Evolutionary conservation across 2,113 vertebrate species (phyloP), one percentile per base, ranked within the genome.

Genomic region (Cariama cristata): DNA sequence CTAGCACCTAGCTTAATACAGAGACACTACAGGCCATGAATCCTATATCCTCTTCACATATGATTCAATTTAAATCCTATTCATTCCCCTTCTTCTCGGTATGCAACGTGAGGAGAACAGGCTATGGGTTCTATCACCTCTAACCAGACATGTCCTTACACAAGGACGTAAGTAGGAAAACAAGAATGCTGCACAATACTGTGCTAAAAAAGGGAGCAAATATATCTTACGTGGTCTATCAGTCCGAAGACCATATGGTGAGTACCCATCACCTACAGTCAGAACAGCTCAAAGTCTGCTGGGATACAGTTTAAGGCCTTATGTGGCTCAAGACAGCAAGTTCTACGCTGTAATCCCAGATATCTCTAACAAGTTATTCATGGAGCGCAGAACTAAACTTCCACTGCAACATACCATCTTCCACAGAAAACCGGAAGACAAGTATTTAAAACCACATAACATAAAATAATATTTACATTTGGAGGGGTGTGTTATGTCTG

Each of bases 171-270:
- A 52, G 52, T 4, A 22, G 30, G 30, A 76, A 79, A 76, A 53
- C 40, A 94, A 53, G 22, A 91, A 58, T 22, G 9, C 15, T 86
- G 38, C 49, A 64, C 19, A 38, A 23, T 3, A 23, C 2, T 35
- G 28, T 1, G 2, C 20, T 76, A 72, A 55, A 76, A 53, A 23
- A 15, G 10, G 40, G 44, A 42, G 75, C 19, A 66, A 91, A 91
- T 20, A 42, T 12, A 62, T 16, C 30, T 45, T n/a, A 6, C 3
- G 3, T 10, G 13, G 33, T n/a, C 15, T 56, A 0, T 30, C 59
- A 56, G 38, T 30, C 50, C 2, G 4, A 64, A 59, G 40, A n/a
- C 56, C 38, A 38, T 0, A n/a, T 0, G 1, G n/a, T 28, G 27
- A 58, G 50, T n/a, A 71, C 6, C 13, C 2, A 2, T 9, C 63